Evolutionary conservation across 2,797 vertebrate genomes (phyloP), one percentile per base, ranked within the genome.

Genomic region (Semaprochilodus insignis): DNA sequence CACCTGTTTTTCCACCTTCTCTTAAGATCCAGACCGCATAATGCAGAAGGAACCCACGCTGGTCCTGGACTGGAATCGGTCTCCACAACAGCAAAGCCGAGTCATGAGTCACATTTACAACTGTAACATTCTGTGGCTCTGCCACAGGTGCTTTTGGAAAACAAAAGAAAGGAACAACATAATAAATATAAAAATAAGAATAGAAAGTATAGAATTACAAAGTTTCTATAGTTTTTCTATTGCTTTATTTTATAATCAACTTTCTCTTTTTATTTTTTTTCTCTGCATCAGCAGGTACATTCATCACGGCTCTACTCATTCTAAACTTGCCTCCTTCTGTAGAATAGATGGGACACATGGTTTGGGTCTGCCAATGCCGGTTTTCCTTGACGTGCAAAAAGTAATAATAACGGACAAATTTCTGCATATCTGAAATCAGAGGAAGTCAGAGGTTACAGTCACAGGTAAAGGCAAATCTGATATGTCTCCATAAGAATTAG

Each of bases 321-420:
- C 4, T 52, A 6, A 54, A 79, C 76, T 16, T 83, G 87, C 87
- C 83, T 79, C 75, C 83, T 71, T 88, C 77, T 62, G n/a, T 31
- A 19, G 84, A 83, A 55, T 88, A 88, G 78, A 87, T 52, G 11
- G 85, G 87, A 83, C 87, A 88, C 80, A 75, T 71, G 19, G 10
- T 19, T 23, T 10, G 8, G 62, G 81, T 86, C 27, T 51, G 66
- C 34, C 2, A 63, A 0, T 7, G 44, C 6, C 25, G 4, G 1
- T 83, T 77, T 27, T 17, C 40, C n/a, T 21, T 57, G 21, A 1
- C 25, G 78, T 89, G 85, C 54, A 86, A 11, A 83, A 85, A 86
- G 70, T 78, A 89, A 59, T 89, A 89, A 77, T 89, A 84, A 60
- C 81, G 88, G 25, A 82, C 85, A 84, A 34, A 86, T 14, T 78